Evolutionary conservation across 1,140 invertebrate species (phyloP).

Genomic region (Listronotus bonariensis): DNA sequence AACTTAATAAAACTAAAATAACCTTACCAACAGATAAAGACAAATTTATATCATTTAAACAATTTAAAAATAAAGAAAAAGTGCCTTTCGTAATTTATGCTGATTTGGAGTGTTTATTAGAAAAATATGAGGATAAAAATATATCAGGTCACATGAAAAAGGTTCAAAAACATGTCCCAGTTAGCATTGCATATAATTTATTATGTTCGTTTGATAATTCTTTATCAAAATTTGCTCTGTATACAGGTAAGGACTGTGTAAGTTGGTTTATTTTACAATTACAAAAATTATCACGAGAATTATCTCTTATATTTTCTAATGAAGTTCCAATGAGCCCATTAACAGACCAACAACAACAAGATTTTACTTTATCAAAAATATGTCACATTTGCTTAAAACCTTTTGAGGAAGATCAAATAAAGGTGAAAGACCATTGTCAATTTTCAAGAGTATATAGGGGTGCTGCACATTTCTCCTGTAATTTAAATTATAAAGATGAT

Average conservation of each 20-base stretch:
- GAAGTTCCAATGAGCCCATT: constrained; percentile 30
- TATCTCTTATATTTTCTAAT: constrained; percentile 30
- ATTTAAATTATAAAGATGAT: too few species aligned
- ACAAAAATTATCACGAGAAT: constrained; percentile 32
- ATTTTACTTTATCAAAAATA: too few species aligned
- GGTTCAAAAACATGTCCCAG: constrained; percentile 49
- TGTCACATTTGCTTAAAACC: too few species aligned
- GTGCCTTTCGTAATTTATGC: constrained; percentile 50
- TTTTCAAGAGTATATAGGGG: too few species aligned
- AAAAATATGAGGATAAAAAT: constrained; percentile 9
- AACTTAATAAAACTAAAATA: constrained; percentile 31
- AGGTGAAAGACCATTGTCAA: too few species aligned
- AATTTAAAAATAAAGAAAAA: constrained; percentile 34
- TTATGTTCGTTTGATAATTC: constrained; percentile 31
- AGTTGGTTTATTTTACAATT: constrained; percentile 36
- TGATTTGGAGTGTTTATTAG: constrained; percentile 49
- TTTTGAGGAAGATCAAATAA: too few species aligned
- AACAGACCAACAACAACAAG: constrained; percentile 5
- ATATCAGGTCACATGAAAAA: constrained; percentile 4
- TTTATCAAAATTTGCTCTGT: constrained; percentile 46
- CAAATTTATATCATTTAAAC: constrained; percentile 18
- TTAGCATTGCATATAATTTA: constrained; percentile 31
- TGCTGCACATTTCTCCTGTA: too few species aligned
- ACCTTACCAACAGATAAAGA: constrained; percentile 36
- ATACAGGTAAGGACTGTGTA: constrained; percentile 34